phyloP scores from a whole-genome alignment of 1,140 invertebrate genomes.

The Andrena cerasifolii region DNA sequence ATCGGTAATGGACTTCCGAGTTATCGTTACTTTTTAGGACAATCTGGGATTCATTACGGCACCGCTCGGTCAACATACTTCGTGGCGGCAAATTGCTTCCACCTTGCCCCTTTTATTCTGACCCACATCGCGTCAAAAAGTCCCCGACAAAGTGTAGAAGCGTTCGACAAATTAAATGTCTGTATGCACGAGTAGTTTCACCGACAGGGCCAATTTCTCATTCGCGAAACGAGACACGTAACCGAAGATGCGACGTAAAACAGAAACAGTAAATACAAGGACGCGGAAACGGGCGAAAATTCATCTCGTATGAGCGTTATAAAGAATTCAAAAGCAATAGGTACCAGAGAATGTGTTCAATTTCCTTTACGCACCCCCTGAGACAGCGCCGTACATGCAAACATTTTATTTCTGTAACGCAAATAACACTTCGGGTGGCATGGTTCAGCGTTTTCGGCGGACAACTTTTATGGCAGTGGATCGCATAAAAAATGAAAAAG shows the following conservation, averaged over 20 bases:
- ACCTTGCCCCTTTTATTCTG: neutral
- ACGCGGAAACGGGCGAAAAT: neutral
- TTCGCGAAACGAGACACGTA: no score
- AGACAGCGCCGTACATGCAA: neutral
- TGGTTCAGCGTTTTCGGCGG: neutral
- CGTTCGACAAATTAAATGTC: no score
- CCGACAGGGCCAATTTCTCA: no score
- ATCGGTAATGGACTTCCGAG: slow-evolving; percentile 23
- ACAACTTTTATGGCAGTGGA: neutral
- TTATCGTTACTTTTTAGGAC: slow-evolving; percentile 30
- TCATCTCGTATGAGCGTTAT: no score
- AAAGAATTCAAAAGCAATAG: neutral
- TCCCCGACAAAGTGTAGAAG: no score
- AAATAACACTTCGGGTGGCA: neutral
- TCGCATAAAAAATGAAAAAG: slow-evolving; percentile 10
- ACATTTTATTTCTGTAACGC: neutral
- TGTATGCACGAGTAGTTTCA: no score
- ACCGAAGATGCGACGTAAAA: no score
- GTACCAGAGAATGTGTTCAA: neutral
- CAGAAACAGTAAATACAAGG: no score
- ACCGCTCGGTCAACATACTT: neutral
- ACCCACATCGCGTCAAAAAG: no score
- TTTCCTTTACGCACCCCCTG: neutral
- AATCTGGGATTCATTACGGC: neutral
- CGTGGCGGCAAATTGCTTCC: neutral